phyloP scores from a whole-genome alignment of 2,888 invertebrate genomes.

The Aporophyla nigra region DNA sequence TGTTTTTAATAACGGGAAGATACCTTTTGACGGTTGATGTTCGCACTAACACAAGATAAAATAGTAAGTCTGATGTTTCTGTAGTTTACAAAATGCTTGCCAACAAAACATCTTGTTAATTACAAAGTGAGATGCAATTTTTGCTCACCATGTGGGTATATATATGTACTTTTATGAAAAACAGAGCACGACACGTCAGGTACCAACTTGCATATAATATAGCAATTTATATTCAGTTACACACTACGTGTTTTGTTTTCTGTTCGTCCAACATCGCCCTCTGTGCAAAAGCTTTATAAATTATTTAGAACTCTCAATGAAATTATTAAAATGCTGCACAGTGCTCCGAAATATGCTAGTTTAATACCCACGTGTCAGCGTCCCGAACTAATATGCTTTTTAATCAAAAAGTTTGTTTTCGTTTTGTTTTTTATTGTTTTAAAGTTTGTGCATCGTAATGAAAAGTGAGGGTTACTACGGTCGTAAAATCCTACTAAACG shows the following conservation, averaged over 20 bases:
- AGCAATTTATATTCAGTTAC: conserved; percentile 79
- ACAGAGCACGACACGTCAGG: conserved; percentile 60
- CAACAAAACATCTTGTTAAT: background rate
- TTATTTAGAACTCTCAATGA: conserved; percentile 72
- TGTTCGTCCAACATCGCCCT: conserved; percentile 65
- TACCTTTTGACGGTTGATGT: background rate
- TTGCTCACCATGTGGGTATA: background rate
- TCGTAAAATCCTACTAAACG: background rate
- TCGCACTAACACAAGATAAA: background rate
- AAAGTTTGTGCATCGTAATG: conserved; percentile 4
- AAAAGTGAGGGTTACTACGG: background rate
- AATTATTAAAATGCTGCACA: conserved; percentile 69
- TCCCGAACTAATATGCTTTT: conserved; percentile 48
- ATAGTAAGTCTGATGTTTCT: background rate
- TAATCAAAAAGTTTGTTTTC: conserved; percentile 48
- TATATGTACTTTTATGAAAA: background rate
- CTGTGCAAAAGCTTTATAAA: conserved; percentile 68
- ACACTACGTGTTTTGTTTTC: conserved; percentile 75
- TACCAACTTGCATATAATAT: conserved; percentile 78
- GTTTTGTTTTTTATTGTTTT: conserved; percentile 30
- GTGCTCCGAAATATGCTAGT: conserved; percentile 56
- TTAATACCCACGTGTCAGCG: conserved; percentile 41
- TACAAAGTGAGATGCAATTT: background rate
- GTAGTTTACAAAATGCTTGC: background rate
- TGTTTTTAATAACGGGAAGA: background rate